Evolutionary conservation across 1,140 invertebrate species (phyloP).

Genomic region (Drosophila biarmipes): DNA sequence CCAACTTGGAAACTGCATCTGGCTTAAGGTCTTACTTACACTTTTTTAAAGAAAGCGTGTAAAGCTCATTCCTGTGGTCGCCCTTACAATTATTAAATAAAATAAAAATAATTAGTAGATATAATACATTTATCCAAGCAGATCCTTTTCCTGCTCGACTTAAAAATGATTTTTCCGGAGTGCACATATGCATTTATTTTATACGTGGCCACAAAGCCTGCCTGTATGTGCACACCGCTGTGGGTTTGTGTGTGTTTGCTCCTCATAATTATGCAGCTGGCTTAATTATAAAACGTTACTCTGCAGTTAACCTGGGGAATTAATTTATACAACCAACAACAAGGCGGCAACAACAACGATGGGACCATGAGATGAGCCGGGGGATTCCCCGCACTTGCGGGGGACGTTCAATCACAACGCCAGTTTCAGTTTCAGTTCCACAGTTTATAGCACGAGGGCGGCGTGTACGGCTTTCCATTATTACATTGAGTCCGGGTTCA

Average conservation of each 20-base stretch:
- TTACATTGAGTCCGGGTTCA: conserved; percentile 67
- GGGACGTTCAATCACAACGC: conserved; percentile 61
- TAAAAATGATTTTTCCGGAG: not conserved
- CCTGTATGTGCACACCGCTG: conserved; percentile 17
- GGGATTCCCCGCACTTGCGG: conserved; percentile 15
- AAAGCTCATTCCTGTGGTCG: too few species aligned
- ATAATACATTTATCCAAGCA: not conserved
- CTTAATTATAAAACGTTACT: conserved; percentile 82
- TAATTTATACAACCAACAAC: conserved; percentile 73
- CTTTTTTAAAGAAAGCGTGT: too few species aligned
- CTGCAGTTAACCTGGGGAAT: conserved; percentile 80
- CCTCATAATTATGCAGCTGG: conserved; percentile 80
- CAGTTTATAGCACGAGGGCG: conserved; percentile 24
- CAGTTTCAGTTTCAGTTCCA: conserved; percentile 38
- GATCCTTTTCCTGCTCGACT: not conserved
- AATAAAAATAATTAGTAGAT: not conserved
- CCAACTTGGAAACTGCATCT: too few species aligned
- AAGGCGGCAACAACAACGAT: conserved; percentile 10
- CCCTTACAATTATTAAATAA: not conserved
- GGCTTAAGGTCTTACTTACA: too few species aligned
- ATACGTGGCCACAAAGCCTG: conserved; percentile 18
- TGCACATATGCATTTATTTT: conserved; percentile 32
- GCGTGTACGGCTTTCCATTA: conserved; percentile 49
- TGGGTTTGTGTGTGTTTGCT: conserved; percentile 33
- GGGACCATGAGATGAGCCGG: conserved; percentile 1